Base-by-base conservation (phyloP, 2,888 invertebrate species). In the Dichetophora obliterata region DNA sequence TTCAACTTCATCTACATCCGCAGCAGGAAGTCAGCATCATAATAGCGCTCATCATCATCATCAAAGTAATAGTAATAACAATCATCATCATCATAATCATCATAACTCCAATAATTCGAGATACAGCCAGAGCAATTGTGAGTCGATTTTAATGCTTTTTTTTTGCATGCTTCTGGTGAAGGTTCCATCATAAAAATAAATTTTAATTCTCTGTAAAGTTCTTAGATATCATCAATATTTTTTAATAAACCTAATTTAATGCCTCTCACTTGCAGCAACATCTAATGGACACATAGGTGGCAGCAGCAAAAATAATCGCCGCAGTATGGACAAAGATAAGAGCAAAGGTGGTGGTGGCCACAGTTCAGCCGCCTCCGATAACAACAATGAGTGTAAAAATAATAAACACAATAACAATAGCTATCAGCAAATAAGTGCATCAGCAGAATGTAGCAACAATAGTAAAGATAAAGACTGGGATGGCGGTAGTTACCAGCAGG, bases 251-350 rank as follows among this genome's bases (percentile, higher is more conserved):
- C 31, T 31, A 57, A 70, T 14, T 52, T 48, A 61, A 54, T 24
- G 52, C 11, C 69, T 48, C 27, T 19, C 0, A 72, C 70, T 76
- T 81, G 43, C 79, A 87, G 86, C 85, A 73, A 84, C 86, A 75
- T 82, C 86, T 71, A 88, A 88, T 83, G 86, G 86, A 31, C 85
- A 86, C 74, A 80, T 82, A 75, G 81, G 82, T 71, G 83, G 81
- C 69, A 84, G 82, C 69, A 83, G 81, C 63, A 86, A 87, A 81
- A 87, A 84, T 81, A 86, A 86, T 82, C 86, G 88, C 65, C 89
- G 88, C 77, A 88, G 89, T 82, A 81, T 86, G 81, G 89, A 89
- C 80, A 89, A 89, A 81, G 89, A 89, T 61, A 89, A 85, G 75
- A 86, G 85, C 54, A 82, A 82, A 59, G 76, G 77, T 71, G 81